Conservation (phyloP, 2,113 vertebrate species). For the Chauna torquata region DNA sequence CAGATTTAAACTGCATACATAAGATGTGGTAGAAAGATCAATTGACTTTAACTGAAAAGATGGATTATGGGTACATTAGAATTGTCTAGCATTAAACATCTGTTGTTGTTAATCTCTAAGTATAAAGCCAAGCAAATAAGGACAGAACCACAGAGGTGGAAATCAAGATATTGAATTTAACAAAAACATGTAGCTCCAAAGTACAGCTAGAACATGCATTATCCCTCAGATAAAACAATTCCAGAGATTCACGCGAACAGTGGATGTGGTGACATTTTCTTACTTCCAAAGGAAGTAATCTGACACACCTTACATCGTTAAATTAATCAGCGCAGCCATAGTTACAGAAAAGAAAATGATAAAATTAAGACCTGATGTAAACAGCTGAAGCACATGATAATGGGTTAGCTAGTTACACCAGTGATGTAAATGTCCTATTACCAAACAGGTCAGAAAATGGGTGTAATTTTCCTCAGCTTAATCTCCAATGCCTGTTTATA, state of each 20-base stretch:
- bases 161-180: not conserved
- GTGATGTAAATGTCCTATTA: not conserved
- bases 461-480: not conserved
- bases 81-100: not conserved
- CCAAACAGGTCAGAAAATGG: slow-evolving; percentile 9
- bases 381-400: slow-evolving; percentile 16
- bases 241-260: not conserved
- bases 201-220: not conserved
- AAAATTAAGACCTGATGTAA: slow-evolving; percentile 23
- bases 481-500: not conserved
- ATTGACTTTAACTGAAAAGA: too few species aligned
- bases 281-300: slow-evolving; percentile 4
- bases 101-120: not conserved
- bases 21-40: not conserved
- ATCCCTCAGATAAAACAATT: not conserved
- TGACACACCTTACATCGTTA: not conserved
- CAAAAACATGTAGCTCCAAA: not conserved
- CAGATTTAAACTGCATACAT: not conserved
- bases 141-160: not conserved
- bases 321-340: not conserved
- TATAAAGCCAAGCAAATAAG: not conserved
- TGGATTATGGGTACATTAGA: too few species aligned
- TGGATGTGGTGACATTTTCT: not conserved
- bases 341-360: slow-evolving; percentile 10
- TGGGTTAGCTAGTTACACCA: not conserved